These are phyloP conservation scores for Archilochus colubris DNA, from an alignment of 2,113 vertebrate species.

Conservation along the genomic window DNA sequence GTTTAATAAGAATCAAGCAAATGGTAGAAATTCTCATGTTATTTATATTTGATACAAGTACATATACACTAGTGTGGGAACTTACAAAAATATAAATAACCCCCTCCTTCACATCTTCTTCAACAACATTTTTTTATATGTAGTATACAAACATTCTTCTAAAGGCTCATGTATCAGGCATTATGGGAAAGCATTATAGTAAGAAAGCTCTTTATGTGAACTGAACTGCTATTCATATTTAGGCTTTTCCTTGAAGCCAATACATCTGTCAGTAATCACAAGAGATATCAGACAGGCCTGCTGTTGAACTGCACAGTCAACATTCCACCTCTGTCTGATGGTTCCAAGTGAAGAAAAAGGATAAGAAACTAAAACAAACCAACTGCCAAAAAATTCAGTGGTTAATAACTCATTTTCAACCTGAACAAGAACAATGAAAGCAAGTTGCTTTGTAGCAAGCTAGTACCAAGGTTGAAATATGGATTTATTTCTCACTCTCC, in stretches of 20 bases:
- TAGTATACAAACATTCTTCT: neutral
- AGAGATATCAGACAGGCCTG: neutral
- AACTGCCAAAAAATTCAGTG: neutral
- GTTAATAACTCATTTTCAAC: neutral
- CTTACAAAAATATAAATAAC: neutral
- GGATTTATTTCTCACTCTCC: neutral
- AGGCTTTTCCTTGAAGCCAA: neutral
- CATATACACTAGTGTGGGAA: neutral
- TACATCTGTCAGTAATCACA: neutral
- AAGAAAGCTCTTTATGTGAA: neutral
- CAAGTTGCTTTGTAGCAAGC: neutral
- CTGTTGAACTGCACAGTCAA: neutral
- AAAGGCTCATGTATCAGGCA: neutral
- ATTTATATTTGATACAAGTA: neutral
- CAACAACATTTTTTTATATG: neutral
- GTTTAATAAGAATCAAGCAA: neutral
- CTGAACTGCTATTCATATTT: neutral
- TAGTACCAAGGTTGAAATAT: neutral
- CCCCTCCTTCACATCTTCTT: neutral
- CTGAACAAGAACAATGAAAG: neutral
- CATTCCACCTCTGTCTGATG: neutral
- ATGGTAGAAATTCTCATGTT: fast-evolving
- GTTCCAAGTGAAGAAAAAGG: neutral
- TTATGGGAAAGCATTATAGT: neutral
- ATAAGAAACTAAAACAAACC: neutral